phyloP scores from a whole-genome alignment of 2,888 invertebrate species.

The Synergus umbraculus region DNA sequence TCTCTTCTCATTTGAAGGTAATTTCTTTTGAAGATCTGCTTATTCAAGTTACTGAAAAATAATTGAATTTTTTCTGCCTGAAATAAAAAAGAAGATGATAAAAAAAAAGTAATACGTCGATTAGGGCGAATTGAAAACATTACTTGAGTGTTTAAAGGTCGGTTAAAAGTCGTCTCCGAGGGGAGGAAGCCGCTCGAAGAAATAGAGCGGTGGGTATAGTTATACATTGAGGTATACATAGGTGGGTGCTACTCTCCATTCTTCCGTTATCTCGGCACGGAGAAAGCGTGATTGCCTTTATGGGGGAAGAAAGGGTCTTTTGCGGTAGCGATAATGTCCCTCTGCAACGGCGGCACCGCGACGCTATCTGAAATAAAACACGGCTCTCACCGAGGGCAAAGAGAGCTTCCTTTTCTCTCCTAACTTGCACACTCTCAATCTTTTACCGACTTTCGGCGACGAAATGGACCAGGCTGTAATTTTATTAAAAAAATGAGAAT shows the following conservation, averaged over 20 bases:
- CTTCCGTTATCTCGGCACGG: slow-evolving; percentile 75
- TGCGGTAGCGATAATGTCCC: slow-evolving; percentile 76
- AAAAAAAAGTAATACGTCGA: slow-evolving; percentile 33
- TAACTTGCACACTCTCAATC: slow-evolving; percentile 57
- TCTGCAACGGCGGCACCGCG: slow-evolving; percentile 63
- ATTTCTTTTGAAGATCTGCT: not conserved
- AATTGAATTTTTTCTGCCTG: slow-evolving; percentile 22
- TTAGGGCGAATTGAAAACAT: slow-evolving; percentile 38
- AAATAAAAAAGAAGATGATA: slow-evolving; percentile 13
- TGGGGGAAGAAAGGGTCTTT: slow-evolving; percentile 78
- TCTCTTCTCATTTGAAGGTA: not conserved
- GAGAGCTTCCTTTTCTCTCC: slow-evolving; percentile 53
- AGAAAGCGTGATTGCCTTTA: slow-evolving; percentile 78
- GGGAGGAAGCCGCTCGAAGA: slow-evolving; percentile 50
- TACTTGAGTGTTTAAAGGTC: slow-evolving; percentile 37
- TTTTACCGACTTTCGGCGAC: slow-evolving; percentile 51
- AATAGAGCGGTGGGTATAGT: slow-evolving; percentile 70
- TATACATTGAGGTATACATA: slow-evolving; percentile 75
- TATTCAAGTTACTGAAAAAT: not conserved
- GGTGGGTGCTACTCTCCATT: slow-evolving; percentile 70
- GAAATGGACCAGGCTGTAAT: slow-evolving; percentile 13
- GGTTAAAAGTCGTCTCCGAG: slow-evolving; percentile 31
- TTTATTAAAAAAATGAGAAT: not conserved
- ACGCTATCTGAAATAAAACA: slow-evolving; percentile 76
- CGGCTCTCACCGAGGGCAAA: slow-evolving; percentile 57